These are phyloP conservation scores for Ectropis crepuscularia DNA, from an alignment of 2,888 invertebrate species.

Conservation along the genomic window DNA sequence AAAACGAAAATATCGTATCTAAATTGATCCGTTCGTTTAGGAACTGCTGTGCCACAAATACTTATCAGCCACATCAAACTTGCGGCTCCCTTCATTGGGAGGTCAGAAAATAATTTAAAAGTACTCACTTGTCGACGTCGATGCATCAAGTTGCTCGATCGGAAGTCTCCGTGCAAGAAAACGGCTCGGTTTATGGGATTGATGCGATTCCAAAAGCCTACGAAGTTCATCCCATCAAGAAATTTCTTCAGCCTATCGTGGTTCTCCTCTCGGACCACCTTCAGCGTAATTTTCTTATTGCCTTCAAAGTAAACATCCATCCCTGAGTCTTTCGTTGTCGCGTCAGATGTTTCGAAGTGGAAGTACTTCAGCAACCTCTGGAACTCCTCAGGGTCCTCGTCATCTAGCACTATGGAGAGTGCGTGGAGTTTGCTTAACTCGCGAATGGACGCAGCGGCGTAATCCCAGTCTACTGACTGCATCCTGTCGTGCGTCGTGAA, in stretches of 20 bases:
- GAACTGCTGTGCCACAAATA: too few relatives aligned
- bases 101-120: too few relatives aligned
- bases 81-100: too few relatives aligned
- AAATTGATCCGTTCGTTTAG: too few relatives aligned
- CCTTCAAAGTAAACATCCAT: neutral
- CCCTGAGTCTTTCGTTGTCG: neutral
- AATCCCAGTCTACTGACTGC: neutral
- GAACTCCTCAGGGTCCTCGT: neutral
- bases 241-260: slow-evolving; percentile 46
- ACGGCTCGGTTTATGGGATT: slow-evolving; percentile 17
- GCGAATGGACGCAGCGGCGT: neutral
- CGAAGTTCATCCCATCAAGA: slow-evolving; percentile 27
- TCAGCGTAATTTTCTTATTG: slow-evolving; percentile 41
- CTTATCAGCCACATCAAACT: too few relatives aligned
- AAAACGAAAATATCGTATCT: too few relatives aligned
- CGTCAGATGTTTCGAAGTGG: neutral
- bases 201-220: slow-evolving; percentile 40
- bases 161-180: slow-evolving; percentile 52
- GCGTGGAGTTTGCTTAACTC: neutral
- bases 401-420: neutral
- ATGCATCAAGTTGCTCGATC: slow-evolving; percentile 52
- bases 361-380: neutral
- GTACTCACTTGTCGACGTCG: neutral
- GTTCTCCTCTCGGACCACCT: slow-evolving; percentile 46
- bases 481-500: neutral